Conservation (phyloP, 2,888 invertebrate genomes). For the Patella pellucida region DNA sequence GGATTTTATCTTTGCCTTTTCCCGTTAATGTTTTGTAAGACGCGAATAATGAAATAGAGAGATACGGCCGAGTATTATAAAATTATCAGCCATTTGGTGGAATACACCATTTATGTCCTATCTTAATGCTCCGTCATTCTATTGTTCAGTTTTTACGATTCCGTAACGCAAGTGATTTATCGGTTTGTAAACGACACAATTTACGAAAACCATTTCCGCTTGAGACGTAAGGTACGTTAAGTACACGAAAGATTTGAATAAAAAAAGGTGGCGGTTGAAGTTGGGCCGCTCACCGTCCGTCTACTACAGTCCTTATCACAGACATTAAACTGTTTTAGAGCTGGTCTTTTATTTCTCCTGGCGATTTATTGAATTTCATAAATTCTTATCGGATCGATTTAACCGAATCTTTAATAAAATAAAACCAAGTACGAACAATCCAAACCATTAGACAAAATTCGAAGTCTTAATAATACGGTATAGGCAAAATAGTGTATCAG, state of each 20-base stretch:
- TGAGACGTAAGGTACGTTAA: constrained; percentile 8
- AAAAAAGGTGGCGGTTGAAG: too few species aligned
- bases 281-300: too few species aligned
- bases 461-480: too few species aligned
- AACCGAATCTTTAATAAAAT: too few species aligned
- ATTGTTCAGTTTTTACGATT: constrained; percentile 6
- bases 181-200: neutral
- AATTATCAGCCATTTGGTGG: constrained; percentile 7
- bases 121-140: neutral
- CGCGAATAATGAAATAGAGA: neutral
- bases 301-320: too few species aligned
- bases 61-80: neutral
- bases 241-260: neutral
- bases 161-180: constrained; percentile 11
- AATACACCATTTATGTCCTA: constrained; percentile 3
- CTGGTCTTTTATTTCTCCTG: too few species aligned
- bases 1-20: constrained; percentile 5
- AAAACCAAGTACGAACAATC: too few species aligned
- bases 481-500: too few species aligned
- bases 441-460: too few species aligned
- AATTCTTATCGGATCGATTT: too few species aligned
- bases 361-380: too few species aligned
- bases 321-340: too few species aligned
- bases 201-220: constrained; percentile 7
- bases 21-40: constrained; percentile 11